Evolutionary conservation across 2,113 vertebrate species (phyloP).

Genomic region (Rhabdornis inornatus): DNA sequence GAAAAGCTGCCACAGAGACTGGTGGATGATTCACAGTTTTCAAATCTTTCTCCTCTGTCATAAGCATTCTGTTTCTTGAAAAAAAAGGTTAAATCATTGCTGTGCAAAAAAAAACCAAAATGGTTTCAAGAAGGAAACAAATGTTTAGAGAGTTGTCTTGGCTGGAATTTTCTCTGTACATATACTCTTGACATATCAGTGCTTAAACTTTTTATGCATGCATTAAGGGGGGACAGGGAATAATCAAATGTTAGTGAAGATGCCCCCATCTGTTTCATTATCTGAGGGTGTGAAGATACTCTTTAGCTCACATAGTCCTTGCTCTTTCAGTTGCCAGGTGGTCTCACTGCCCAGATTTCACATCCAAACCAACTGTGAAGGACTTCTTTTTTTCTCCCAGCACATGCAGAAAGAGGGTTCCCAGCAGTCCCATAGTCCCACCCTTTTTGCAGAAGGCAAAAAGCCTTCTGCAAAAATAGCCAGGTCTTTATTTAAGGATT

Average conservation of each 20-base stretch:
- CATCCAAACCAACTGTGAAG: background rate
- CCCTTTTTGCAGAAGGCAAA: background rate
- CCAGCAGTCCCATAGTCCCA: background rate
- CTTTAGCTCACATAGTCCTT: background rate
- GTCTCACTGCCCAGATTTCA: background rate
- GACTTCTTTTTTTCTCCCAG: background rate
- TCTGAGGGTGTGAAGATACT: background rate
- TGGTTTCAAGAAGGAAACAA: background rate
- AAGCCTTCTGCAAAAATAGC: rapidly evolving
- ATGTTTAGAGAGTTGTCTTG: slow-evolving; percentile 1
- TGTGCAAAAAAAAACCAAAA: background rate
- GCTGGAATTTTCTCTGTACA: background rate
- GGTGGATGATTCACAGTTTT: slow-evolving; percentile 21
- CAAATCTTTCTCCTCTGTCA: background rate
- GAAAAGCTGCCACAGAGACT: background rate
- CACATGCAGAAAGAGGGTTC: background rate
- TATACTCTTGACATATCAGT: background rate
- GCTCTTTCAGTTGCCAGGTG: background rate
- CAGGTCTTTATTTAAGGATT: background rate
- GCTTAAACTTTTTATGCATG: background rate
- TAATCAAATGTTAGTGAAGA: background rate
- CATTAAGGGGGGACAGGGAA: background rate
- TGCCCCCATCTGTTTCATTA: slow-evolving; percentile 12
- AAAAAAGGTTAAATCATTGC: background rate
- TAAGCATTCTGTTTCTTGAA: slow-evolving; percentile 2